Evolutionary conservation across 2,888 invertebrate species (phyloP), one percentile per base, ranked within the genome.

Genomic region (Blomia tropicalis): DNA sequence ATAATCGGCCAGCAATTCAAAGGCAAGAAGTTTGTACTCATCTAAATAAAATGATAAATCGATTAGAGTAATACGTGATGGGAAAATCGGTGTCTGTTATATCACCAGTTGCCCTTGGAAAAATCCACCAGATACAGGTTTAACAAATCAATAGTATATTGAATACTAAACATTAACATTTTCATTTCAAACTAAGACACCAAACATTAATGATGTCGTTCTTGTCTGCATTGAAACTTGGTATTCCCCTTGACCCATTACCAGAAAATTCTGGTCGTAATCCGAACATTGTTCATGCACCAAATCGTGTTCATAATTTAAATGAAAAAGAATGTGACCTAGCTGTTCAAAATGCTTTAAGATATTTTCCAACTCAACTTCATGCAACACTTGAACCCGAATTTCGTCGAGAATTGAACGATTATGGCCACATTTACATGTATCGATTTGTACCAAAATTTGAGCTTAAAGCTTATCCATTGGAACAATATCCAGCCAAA

Each of bases 341-440:
- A 25, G 80, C 81, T 1, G 67, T 81, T 14, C 69, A 72, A 62
- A 81, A 81, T 72, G 78, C 79, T 1, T 72, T 81, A 27, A 76
- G 81, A 11, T 81, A 81, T 70, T 77, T 81, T 67, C 80, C 80
- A 1, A 62, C 69, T 1, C 64, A 73, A 19, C 68, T 72, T 3
- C 81, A 81, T 66, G 68, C 67, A 1, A 65, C 68, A 1, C 70
- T 81, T 64, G 76, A 76, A 0, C 68, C 71, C 4, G 80, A 80
- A 68, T 81, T 81, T 70, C 75, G 75, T 1, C 69, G 73, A 17
- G 81, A 81, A 68, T 72, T 81, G 56, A 69, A 73, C 11, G 67
- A 70, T 1, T 79, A 75, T 70, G 81, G 81, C 1, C 81, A 81
- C 68, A 80, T 81, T 67, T 81, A 81, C 71, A 81, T 80, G 76